A percentile compares a stretch with the other conserved stretches of the same genome.
phyloP scores from a whole-genome alignment of 2,797 vertebrate genomes.

The Coluber constrictor region DNA sequence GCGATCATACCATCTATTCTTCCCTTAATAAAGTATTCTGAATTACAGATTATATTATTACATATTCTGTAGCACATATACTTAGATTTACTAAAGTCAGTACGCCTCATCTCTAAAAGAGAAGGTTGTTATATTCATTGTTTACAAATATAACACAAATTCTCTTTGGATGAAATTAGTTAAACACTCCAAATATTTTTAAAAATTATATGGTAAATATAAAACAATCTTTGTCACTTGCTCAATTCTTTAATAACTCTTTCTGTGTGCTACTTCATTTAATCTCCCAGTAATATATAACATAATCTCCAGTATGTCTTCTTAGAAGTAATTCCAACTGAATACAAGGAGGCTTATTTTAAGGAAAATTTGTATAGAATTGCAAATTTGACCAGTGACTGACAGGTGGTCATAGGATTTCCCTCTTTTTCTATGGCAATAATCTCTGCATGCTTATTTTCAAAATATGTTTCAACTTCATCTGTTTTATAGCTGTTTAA shows the following conservation, averaged over 20 bases:
- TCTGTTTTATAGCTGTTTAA: not conserved
- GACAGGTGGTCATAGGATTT: not conserved
- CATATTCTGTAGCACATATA: not conserved
- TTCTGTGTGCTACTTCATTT: not conserved
- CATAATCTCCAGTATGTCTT: not conserved
- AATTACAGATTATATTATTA: not conserved
- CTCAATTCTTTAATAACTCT: not conserved
- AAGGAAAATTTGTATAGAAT: not conserved
- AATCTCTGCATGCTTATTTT: not conserved
- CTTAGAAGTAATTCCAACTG: not conserved
- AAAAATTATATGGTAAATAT: not conserved
- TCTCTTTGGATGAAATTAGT: not conserved
- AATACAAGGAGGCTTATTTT: not conserved
- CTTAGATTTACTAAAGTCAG: not conserved
- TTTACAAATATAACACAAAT: not conserved
- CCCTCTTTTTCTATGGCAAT: not conserved
- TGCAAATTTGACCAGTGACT: not conserved
- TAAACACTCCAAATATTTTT: not conserved
- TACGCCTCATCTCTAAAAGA: not conserved
- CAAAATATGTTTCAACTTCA: not conserved
- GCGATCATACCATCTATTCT: not conserved
- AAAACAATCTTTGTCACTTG: not conserved
- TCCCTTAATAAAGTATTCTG: not conserved
- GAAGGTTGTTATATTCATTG: not conserved
- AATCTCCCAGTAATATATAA: not conserved